phyloP scores from a whole-genome alignment of 2,797 vertebrate species.

The Lagorchestes hirsutus region DNA sequence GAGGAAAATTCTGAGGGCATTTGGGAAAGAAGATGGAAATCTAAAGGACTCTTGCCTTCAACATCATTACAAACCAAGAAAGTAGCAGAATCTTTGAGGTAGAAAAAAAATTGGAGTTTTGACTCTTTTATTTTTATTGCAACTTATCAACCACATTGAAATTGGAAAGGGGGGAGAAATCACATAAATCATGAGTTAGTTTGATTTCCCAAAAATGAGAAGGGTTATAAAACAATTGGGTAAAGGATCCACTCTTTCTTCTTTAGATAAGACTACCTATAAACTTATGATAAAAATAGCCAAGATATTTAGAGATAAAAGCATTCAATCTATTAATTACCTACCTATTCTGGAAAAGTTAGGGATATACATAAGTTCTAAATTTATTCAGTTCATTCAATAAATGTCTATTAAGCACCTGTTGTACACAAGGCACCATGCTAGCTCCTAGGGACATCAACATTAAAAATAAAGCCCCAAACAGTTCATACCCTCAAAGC shows the following conservation, averaged over 20 bases:
- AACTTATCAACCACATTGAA: constrained; percentile 10
- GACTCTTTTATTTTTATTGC: neutral
- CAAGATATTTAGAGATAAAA: constrained; percentile 21
- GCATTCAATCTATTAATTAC: constrained; percentile 24
- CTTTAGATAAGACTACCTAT: neutral
- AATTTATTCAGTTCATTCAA: constrained; percentile 5
- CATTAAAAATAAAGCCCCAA: neutral
- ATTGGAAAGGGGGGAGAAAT: neutral
- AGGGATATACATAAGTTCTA: neutral
- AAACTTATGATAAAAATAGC: constrained; percentile 14
- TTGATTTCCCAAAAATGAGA: neutral
- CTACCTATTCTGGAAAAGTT: neutral
- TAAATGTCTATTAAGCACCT: neutral
- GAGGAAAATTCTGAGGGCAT: constrained; percentile 75
- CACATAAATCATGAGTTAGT: neutral
- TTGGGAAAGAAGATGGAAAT: constrained; percentile 72
- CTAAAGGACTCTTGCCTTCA: constrained; percentile 34
- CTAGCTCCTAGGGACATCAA: neutral
- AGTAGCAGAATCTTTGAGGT: constrained; percentile 39
- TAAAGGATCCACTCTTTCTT: neutral
- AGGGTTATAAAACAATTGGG: neutral
- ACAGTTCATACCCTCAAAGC: neutral
- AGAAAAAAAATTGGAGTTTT: constrained; percentile 40
- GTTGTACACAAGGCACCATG: neutral
- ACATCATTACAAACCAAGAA: constrained; percentile 44